Conservation (phyloP, 2,797 vertebrate genomes). For the Takifugu rubripes region DNA sequence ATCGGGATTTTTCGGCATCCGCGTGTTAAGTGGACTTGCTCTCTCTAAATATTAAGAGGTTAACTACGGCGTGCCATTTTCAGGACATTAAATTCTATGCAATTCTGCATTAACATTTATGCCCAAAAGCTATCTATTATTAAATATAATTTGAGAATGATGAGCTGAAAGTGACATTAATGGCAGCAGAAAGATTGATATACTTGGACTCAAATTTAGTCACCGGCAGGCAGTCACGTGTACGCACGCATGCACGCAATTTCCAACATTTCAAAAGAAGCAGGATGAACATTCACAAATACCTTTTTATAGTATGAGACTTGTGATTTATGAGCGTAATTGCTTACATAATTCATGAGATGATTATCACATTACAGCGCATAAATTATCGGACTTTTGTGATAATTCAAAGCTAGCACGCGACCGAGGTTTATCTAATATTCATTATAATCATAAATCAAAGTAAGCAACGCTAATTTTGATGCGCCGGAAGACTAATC, state of each 20-base stretch:
- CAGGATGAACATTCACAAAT: slow-evolving; percentile 39
- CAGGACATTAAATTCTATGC: slow-evolving; percentile 74
- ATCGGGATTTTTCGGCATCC: slow-evolving; percentile 39
- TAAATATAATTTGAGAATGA: slow-evolving; percentile 82
- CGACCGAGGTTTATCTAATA: slow-evolving; percentile 59
- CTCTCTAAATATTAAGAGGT: slow-evolving; percentile 72
- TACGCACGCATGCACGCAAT: slow-evolving; percentile 24
- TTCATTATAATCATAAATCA: slow-evolving; percentile 70
- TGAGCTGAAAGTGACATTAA: slow-evolving; percentile 85
- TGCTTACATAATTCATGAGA: slow-evolving; percentile 63
- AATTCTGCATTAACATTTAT: slow-evolving; percentile 82
- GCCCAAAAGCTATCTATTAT: slow-evolving; percentile 83
- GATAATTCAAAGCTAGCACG: slow-evolving; percentile 42
- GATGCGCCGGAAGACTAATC: slow-evolving; percentile 56
- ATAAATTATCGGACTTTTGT: slow-evolving; percentile 55
- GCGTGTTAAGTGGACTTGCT: slow-evolving; percentile 53
- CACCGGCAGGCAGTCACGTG: slow-evolving; percentile 41
- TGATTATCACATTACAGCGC: slow-evolving; percentile 58
- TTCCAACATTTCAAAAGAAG: slow-evolving; percentile 27
- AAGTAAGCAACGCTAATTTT: slow-evolving; percentile 60
- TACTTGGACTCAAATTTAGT: slow-evolving; percentile 67
- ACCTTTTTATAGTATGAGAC: slow-evolving; percentile 35
- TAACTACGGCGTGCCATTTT: slow-evolving; percentile 74
- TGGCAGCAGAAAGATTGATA: slow-evolving; percentile 80
- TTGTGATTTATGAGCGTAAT: slow-evolving; percentile 54